phyloP scores from a whole-genome alignment of 2,888 invertebrate species.

The Perdita meconis region DNA sequence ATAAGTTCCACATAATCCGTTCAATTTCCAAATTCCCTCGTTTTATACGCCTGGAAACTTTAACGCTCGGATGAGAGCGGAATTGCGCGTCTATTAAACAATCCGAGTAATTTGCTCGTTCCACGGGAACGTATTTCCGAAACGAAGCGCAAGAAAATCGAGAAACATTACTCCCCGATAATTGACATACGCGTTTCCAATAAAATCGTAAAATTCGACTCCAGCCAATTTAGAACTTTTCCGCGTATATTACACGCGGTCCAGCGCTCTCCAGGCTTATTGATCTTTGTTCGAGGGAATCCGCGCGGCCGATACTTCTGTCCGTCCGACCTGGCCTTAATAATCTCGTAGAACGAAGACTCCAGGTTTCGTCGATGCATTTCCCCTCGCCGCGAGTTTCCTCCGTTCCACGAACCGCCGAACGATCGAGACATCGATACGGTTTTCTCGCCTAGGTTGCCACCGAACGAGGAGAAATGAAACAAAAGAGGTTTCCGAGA shows the following conservation, averaged over 20 bases:
- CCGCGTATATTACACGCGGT: constrained; percentile 9
- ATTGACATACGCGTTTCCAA: constrained; percentile 55
- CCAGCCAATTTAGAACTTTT: constrained; percentile 36
- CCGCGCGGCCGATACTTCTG: not conserved
- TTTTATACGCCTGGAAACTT: constrained; percentile 20
- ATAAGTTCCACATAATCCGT: not conserved
- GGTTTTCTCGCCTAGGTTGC: constrained; percentile 14
- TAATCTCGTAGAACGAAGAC: constrained; percentile 23
- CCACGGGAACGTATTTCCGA: constrained; percentile 26
- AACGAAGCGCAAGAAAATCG: constrained; percentile 34
- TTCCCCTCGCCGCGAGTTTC: not conserved
- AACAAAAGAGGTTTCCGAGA: constrained; percentile 37
- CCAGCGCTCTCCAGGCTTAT: constrained; percentile 21
- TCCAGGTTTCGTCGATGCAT: not conserved
- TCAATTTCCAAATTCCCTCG: constrained; percentile 15
- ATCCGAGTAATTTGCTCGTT: constrained; percentile 37
- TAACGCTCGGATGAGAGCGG: not conserved
- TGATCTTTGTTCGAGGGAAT: constrained; percentile 29
- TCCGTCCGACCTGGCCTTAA: constrained; percentile 29
- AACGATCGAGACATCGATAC: constrained; percentile 40
- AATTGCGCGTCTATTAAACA: constrained; percentile 38
- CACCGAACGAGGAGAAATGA: constrained; percentile 22
- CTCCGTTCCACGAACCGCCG: not conserved
- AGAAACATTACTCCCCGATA: constrained; percentile 30
- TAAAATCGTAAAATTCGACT: constrained; percentile 53